Evolutionary conservation across 2,113 vertebrate genomes (phyloP), one percentile per base, ranked within the genome.

Genomic region (Suricata suricatta): DNA sequence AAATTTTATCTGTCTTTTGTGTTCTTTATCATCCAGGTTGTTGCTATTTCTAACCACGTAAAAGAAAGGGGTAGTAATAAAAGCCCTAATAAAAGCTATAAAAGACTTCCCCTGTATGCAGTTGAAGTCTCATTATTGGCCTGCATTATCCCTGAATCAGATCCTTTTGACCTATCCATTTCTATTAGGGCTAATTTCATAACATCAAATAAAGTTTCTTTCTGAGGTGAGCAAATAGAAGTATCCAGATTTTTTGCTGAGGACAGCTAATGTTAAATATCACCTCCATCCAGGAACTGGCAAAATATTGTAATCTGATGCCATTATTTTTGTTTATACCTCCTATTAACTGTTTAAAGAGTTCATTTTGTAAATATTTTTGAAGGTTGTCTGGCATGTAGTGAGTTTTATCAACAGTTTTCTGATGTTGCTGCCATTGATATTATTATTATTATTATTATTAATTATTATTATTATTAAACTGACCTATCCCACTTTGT

Each of bases 1-100:
- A 93, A 86, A 85, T 86, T 88, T 60, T 80, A 7, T 41, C 25
- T 94, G 10, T 47, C n/a, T 93, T 95, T 93, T 93, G 64, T 93
- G 10, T 80, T 93, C 21, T 84, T 88, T 76, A n/a, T 13, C 14
- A 60, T 77, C 21, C 44, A 86, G 8, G 10, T 86, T 95, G 47
- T 76, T 93, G 4, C 1, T 92, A 35, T 93, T 97, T 93, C 33
- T 80, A 76, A 84, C 14, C 7, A 80, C 8, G 5, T 25, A 94
- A 83, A 33, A 80, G 16, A 83, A 97, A 83, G 74, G 2, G 21
- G 7, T 11, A 81, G 29, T 38, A 86, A 92, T n/a, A n/a, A 93
- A 96, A 64, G 3, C 10, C 72, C 92, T 90, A 96, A 68, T 54
- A 80, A 91, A 74, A 81, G 2, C 10, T 47, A 57, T 76, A 1